These are phyloP conservation scores for Morpho helenor DNA, from an alignment of 2,888 invertebrate genomes.

Conservation along the genomic window DNA sequence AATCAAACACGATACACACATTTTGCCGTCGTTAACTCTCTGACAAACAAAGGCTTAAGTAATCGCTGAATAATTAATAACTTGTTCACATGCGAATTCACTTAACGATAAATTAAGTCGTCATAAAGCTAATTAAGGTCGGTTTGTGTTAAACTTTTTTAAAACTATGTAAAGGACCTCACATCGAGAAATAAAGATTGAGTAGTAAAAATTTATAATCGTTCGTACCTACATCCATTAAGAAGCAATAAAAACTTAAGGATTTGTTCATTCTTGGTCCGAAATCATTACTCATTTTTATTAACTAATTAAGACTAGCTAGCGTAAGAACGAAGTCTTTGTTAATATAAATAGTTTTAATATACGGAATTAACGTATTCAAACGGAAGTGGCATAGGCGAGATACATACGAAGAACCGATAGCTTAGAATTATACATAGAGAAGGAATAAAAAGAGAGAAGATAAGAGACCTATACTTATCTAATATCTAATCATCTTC, in stretches of 20 bases:
- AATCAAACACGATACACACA: conserved; percentile 14
- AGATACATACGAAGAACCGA: too few species aligned
- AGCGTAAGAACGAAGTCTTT: too few species aligned
- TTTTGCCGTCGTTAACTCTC: conserved; percentile 11
- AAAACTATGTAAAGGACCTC: conserved; percentile 33
- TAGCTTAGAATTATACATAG: too few species aligned
- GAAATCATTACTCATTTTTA: too few species aligned
- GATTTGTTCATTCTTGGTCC: conserved; percentile 13
- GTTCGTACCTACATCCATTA: conserved; percentile 23
- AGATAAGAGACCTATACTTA: too few species aligned
- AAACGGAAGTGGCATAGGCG: too few species aligned
- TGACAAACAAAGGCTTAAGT: conserved; percentile 16
- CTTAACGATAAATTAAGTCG: conserved; percentile 34
- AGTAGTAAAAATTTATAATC: conserved; percentile 24
- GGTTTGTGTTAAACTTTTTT: conserved; percentile 13
- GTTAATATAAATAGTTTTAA: too few species aligned
- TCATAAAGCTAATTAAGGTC: conserved; percentile 21
- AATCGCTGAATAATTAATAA: conserved; percentile 25
- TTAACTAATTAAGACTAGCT: too few species aligned
- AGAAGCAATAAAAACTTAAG: conserved; percentile 18
- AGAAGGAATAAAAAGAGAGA: too few species aligned
- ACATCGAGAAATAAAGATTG: conserved; percentile 27
- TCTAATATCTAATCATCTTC: too few species aligned
- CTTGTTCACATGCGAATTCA: conserved; percentile 21
- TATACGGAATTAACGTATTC: too few species aligned